Conservation (phyloP, 2,113 vertebrate genomes). For the Anhinga rufa region DNA sequence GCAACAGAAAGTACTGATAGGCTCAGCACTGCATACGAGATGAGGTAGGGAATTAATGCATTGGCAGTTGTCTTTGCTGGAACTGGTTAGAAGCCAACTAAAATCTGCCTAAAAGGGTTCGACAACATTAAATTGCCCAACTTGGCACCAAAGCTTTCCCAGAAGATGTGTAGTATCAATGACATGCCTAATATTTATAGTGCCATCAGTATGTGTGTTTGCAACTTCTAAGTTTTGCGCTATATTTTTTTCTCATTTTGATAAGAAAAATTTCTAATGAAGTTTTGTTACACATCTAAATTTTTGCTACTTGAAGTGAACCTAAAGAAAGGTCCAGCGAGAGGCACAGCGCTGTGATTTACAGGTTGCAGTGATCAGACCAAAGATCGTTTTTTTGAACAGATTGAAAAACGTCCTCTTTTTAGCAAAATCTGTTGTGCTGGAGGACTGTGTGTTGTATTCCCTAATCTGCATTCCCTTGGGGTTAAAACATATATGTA, state of each 20-base stretch:
- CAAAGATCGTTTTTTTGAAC: background rate
- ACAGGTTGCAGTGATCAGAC: background rate
- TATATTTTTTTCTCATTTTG: constrained; percentile 10
- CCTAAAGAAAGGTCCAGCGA: background rate
- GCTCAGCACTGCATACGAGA: constrained; percentile 64
- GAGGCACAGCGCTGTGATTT: background rate
- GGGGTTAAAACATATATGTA: background rate
- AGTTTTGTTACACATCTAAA: background rate
- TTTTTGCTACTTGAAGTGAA: background rate
- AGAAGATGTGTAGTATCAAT: constrained; percentile 68
- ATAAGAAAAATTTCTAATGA: background rate
- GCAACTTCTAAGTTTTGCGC: constrained; percentile 45
- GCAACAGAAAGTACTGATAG: constrained; percentile 64
- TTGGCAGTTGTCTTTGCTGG: constrained; percentile 70
- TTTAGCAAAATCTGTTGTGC: constrained; percentile 30
- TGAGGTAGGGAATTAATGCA: constrained; percentile 71
- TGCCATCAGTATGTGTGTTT: constrained; percentile 62
- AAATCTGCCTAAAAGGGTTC: constrained; percentile 76
- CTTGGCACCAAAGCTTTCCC: constrained; percentile 67
- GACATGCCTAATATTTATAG: constrained; percentile 69
- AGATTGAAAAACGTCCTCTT: constrained; percentile 7
- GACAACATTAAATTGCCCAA: constrained; percentile 69
- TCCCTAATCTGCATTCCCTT: background rate
- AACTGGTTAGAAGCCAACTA: constrained; percentile 74
- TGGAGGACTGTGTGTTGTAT: background rate